phyloP scores from a whole-genome alignment of 2,113 vertebrate genomes.

The Elaphurus davidianus region DNA sequence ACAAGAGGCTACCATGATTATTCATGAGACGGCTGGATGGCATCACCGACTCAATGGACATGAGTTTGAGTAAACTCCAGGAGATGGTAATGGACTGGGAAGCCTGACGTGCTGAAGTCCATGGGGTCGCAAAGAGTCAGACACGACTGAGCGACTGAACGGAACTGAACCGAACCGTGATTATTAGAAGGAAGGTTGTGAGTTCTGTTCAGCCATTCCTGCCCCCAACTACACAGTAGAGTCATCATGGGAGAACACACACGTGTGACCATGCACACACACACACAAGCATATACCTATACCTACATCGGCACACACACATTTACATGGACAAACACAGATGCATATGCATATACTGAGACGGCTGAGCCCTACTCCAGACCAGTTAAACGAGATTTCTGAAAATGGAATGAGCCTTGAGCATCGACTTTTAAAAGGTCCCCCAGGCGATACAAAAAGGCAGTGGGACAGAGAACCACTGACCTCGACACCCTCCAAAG shows the following conservation, averaged over 20 bases:
- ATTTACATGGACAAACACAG: rapidly evolving
- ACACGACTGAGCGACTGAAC: not conserved
- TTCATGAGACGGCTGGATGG: rapidly evolving
- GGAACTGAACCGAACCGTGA: not conserved
- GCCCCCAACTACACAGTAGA: not conserved
- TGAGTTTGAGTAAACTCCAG: rapidly evolving
- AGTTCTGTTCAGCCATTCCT: not conserved
- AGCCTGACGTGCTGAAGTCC: not conserved
- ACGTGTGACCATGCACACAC: not conserved
- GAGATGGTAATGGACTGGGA: not conserved
- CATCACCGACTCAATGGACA: not conserved
- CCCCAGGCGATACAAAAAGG: rapidly evolving
- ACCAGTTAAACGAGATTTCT: not conserved
- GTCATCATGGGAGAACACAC: not conserved
- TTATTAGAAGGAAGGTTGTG: not conserved
- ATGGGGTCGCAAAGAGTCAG: rapidly evolving
- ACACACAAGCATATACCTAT: not conserved
- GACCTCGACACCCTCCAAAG: not conserved
- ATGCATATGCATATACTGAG: rapidly evolving
- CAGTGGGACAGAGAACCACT: not conserved
- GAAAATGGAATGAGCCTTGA: not conserved
- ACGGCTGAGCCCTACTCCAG: not conserved
- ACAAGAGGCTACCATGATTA: rapidly evolving
- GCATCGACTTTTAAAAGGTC: not conserved
- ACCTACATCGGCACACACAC: not conserved